Evolutionary conservation across 2,888 invertebrate genomes (phyloP).

Genomic region (Mycalesis mineus): DNA sequence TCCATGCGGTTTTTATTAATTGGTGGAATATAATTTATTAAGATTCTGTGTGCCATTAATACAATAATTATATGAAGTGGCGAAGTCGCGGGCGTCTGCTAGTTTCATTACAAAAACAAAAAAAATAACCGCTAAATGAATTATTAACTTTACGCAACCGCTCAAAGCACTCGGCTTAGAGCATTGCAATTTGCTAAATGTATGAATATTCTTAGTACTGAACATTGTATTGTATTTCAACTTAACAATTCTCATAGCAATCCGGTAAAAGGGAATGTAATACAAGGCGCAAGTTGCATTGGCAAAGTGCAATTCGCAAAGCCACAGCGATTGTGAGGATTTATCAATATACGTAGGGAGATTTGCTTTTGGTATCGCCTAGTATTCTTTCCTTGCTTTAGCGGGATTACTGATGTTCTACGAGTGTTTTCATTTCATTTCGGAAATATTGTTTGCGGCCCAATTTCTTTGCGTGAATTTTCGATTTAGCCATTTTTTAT

Average conservation of each 20-base stretch:
- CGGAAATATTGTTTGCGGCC: background rate
- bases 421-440: background rate
- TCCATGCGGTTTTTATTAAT: too few species aligned
- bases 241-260: constrained; percentile 31
- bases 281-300: constrained; percentile 56
- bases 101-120: too few species aligned
- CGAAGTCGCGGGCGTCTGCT: too few species aligned
- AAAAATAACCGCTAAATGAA: too few species aligned
- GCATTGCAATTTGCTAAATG: background rate
- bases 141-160: background rate
- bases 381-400: constrained; percentile 38
- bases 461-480: too few species aligned
- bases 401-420: constrained; percentile 31
- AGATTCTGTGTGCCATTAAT: too few species aligned
- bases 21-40: too few species aligned
- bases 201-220: background rate
- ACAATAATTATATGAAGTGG: too few species aligned
- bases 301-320: constrained; percentile 58
- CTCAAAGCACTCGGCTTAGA: background rate
- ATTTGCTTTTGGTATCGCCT: constrained; percentile 43
- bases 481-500: too few species aligned
- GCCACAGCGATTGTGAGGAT: constrained; percentile 66
- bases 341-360: constrained; percentile 59
- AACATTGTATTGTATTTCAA: constrained; percentile 7
- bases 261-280: constrained; percentile 53